A percentile compares a stretch with the other conserved stretches of the same genome.
Conservation (phyloP, 2,113 vertebrate species). For the Cromileptes altivelis region DNA sequence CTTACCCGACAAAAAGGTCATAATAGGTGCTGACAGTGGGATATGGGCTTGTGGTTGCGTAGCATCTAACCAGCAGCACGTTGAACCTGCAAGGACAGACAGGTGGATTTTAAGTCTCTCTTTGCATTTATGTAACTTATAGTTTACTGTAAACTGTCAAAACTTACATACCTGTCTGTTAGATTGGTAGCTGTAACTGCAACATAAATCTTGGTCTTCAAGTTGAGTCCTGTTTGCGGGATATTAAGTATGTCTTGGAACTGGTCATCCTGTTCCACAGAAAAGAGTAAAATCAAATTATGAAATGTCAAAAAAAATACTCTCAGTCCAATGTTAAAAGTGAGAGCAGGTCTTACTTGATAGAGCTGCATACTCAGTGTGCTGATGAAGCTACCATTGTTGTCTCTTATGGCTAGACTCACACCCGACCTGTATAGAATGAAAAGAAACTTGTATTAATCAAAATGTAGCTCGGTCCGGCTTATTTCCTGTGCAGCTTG, state of each 20-base stretch:
- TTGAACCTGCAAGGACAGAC: conserved; percentile 77
- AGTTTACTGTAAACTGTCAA: background rate
- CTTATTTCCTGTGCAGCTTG: background rate
- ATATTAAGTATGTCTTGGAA: conserved; percentile 37
- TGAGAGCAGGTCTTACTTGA: conserved; percentile 62
- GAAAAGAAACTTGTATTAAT: background rate
- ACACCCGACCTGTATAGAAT: conserved; percentile 78
- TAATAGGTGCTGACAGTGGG: conserved; percentile 56
- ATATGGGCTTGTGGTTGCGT: conserved; percentile 71
- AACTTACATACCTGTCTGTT: conserved; percentile 75
- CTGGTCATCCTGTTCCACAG: conserved; percentile 36
- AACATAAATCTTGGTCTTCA: conserved; percentile 84
- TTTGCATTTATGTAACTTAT: background rate
- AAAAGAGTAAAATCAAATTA: conserved; percentile 8
- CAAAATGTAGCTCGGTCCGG: background rate
- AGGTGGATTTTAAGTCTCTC: background rate
- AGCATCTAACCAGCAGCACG: conserved; percentile 85
- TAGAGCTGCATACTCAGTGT: conserved; percentile 80
- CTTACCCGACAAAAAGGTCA: conserved; percentile 87
- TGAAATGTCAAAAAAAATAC: background rate
- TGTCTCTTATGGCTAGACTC: conserved; percentile 79
- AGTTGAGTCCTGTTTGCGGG: conserved; percentile 72
- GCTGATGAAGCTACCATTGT: conserved; percentile 84
- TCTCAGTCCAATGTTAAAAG: background rate
- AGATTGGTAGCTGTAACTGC: conserved; percentile 80